phyloP scores from a whole-genome alignment of 1,140 invertebrate species.

The Drosophila lowei region DNA sequence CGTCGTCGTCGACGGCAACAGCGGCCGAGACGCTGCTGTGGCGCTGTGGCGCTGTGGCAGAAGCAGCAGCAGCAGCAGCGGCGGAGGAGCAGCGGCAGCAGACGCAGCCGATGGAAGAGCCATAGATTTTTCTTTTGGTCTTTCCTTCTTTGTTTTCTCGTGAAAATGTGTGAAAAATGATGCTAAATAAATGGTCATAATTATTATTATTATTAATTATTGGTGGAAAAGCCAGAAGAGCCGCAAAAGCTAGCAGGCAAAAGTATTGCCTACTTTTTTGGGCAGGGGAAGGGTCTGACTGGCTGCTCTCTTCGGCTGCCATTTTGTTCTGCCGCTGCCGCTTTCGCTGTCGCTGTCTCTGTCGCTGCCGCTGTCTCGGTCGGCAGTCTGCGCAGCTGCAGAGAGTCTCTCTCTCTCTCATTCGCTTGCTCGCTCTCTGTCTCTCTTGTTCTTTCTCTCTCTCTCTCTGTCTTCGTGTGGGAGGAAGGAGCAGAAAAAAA shows the following conservation, averaged over 20 bases:
- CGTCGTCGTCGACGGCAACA: slow-evolving; percentile 28
- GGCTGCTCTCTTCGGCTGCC: slow-evolving; percentile 24
- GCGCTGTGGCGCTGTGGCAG: slow-evolving; percentile 13
- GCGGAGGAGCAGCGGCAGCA: not conserved
- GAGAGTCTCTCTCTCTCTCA: slow-evolving; percentile 26
- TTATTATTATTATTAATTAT: not conserved
- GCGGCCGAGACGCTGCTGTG: slow-evolving; percentile 18
- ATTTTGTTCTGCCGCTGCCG: slow-evolving; percentile 48
- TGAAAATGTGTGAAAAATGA: not conserved
- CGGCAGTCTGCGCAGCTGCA: slow-evolving; percentile 59
- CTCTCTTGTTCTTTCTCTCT: slow-evolving; percentile 15
- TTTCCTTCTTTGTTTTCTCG: too few species aligned
- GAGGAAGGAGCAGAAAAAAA: slow-evolving; percentile 42
- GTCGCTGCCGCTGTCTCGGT: not conserved
- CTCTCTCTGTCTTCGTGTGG: not conserved
- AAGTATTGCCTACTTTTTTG: slow-evolving; percentile 62
- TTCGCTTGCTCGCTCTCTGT: slow-evolving; percentile 13
- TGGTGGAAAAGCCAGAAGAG: not conserved
- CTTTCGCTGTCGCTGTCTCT: slow-evolving; percentile 36
- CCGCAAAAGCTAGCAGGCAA: not conserved
- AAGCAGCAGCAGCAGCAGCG: not conserved
- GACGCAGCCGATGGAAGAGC: too few species aligned
- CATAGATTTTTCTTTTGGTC: too few species aligned
- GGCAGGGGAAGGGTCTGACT: slow-evolving; percentile 12
- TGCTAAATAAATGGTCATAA: not conserved